Evolutionary conservation across 2,888 invertebrate species (phyloP).

Genomic region (Calliscelio sp.): DNA sequence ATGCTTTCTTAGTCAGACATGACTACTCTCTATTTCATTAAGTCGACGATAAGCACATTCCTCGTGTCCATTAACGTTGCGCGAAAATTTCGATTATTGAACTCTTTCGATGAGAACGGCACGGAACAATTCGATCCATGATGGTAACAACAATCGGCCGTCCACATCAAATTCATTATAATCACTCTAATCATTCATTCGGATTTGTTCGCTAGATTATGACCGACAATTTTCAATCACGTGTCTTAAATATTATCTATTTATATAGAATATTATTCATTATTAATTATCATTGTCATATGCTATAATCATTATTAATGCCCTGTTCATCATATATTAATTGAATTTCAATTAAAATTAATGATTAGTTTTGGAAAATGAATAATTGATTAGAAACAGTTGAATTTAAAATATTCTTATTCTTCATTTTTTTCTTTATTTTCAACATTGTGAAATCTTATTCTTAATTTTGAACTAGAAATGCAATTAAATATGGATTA

Average conservation of each 20-base stretch:
- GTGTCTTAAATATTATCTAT: background rate
- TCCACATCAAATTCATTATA: slow-evolving; percentile 42
- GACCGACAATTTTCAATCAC: slow-evolving; percentile 6
- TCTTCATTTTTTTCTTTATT: too few relatives aligned
- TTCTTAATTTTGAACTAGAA: too few relatives aligned
- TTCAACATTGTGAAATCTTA: too few relatives aligned
- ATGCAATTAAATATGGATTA: background rate
- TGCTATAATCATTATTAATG: too few relatives aligned
- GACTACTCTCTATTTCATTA: slow-evolving; percentile 77
- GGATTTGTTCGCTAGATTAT: slow-evolving; percentile 21
- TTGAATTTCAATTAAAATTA: too few relatives aligned
- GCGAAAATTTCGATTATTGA: slow-evolving; percentile 70
- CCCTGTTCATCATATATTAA: too few relatives aligned
- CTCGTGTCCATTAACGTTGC: slow-evolving; percentile 76
- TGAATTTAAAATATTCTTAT: too few relatives aligned
- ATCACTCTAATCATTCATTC: slow-evolving; percentile 39
- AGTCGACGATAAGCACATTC: slow-evolving; percentile 77
- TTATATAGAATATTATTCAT: too few relatives aligned
- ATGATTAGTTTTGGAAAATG: too few relatives aligned
- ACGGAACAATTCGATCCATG: slow-evolving; percentile 73
- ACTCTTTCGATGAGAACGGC: slow-evolving; percentile 49
- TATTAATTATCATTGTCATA: too few relatives aligned
- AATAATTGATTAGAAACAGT: too few relatives aligned
- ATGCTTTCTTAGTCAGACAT: slow-evolving; percentile 76
- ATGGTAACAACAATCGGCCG: slow-evolving; percentile 43